Evolutionary conservation across 1,140 invertebrate species (phyloP), one percentile per base, ranked within the genome.

Genomic region (Lethocerus indicus): DNA sequence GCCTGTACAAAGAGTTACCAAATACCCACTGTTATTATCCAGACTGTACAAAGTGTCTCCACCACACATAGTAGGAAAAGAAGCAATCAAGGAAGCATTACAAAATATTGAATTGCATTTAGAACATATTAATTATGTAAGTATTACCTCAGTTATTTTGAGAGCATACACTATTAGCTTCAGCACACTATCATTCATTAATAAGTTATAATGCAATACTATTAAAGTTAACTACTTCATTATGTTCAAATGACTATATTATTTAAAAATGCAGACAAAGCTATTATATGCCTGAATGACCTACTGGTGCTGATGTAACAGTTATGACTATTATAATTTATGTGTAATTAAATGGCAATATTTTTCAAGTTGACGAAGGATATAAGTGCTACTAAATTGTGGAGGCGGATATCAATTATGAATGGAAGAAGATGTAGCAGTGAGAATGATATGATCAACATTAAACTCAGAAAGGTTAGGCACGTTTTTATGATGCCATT

Each of bases 21-120:
- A 94, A 64, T 96, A 95, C 71, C 91, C 91, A 23, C 70, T 96
- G 54, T 69, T 96, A 48, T 67, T 96, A 57, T 87, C 86, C 20
- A 77, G 92, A 47, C 70, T 97, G 47, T 77, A 86, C 57, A 92
- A 92, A 71, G 86, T 89, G n/a, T 94, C 90, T 3, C 83, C 87
- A 1, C 64, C 71, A 57, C 75, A 85, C 58, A 78, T 89, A 56
- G 75, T 80, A 36, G 81, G 83, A 45, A 76, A 82, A 49, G 67
- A 71, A 46, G 62, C 69, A 56, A 72, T 94, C 5, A 76, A 79
- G 52, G 77, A 86, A 56, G 87, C 91, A 13, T 87, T 91, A 64
- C 77, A 83, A 56, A 91, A 89, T 64, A 89, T 97, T 47, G 90
- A 95, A 66, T 71, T 87, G 49, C 84, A 93, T 62, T 72, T 97